Percentiles rank a stretch among this genome's conserved stretches.
phyloP scores from a whole-genome alignment of 1,140 invertebrate genomes.

The Gryon sp. region DNA sequence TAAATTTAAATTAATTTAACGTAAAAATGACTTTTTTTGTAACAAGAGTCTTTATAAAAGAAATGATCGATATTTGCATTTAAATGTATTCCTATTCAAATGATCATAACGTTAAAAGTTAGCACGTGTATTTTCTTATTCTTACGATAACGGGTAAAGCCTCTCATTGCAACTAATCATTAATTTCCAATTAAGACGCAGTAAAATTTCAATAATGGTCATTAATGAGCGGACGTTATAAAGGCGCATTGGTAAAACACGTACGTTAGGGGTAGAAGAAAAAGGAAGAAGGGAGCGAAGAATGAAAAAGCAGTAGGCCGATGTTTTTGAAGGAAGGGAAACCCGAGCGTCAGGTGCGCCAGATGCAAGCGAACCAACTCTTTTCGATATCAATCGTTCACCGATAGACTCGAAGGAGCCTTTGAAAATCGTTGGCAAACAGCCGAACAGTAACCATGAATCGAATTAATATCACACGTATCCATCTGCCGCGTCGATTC shows the following conservation, averaged over 20 bases:
- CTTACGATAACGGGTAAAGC: conserved; percentile 67
- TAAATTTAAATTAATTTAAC: no score
- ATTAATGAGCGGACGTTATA: conserved; percentile 78
- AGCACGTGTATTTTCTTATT: conserved; percentile 30
- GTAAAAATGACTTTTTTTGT: no score
- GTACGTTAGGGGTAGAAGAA: conserved; percentile 67
- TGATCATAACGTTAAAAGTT: conserved; percentile 20
- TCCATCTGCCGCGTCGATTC: conserved; percentile 55
- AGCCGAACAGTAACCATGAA: conserved; percentile 49
- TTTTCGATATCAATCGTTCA: conserved; percentile 76
- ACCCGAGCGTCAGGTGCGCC: conserved; percentile 77
- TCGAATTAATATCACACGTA: conserved; percentile 60
- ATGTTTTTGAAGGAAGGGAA: conserved; percentile 60
- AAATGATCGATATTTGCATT: conserved; percentile 28
- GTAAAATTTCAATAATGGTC: conserved; percentile 80
- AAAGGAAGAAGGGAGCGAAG: conserved; percentile 60
- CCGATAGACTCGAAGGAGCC: conserved; percentile 72
- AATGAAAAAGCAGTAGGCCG: conserved; percentile 61
- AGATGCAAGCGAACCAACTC: conserved; percentile 73
- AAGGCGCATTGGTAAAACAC: conserved; percentile 67
- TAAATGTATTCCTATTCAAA: background rate
- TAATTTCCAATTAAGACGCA: conserved; percentile 79
- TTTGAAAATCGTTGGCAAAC: conserved; percentile 62
- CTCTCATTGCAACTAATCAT: conserved; percentile 70
- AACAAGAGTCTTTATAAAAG: no score